Evolutionary conservation across 2,113 vertebrate genomes (phyloP).

Genomic region (Sminthopsis crassicaudata): DNA sequence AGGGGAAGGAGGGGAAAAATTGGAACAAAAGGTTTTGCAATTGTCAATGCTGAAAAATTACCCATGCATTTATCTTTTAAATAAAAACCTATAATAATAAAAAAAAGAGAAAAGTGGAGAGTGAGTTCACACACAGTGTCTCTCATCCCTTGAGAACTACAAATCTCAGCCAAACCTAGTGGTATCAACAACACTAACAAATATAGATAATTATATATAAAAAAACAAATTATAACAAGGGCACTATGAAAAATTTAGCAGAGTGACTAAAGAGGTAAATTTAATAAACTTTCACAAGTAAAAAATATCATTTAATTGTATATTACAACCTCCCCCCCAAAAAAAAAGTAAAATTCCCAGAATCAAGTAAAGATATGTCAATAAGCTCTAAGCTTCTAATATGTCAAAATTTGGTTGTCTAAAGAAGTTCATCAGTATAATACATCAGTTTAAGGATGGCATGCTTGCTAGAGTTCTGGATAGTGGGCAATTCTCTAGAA

Average conservation of each 20-base stretch:
- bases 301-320: not conserved
- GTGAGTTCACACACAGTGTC: not conserved
- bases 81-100: no score
- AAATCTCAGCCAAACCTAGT: not conserved
- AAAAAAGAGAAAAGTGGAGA: not conserved
- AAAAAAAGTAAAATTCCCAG: not conserved
- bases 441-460: no score
- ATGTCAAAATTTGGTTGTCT: no score
- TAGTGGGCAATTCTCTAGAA: no score
- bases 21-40: no score
- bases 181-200: not conserved
- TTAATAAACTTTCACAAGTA: not conserved
- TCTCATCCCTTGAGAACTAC: not conserved
- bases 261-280: not conserved
- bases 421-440: no score
- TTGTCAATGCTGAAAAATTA: no score
- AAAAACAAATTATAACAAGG: not conserved
- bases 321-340: not conserved
- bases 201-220: no score
- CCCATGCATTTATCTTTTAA: no score
- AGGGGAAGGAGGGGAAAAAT: no score
- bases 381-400: not conserved
- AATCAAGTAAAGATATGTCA: not conserved
- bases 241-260: not conserved
- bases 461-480: no score